Base-by-base conservation (phyloP, 1,140 invertebrate genomes). In the Halesus radiatus region DNA sequence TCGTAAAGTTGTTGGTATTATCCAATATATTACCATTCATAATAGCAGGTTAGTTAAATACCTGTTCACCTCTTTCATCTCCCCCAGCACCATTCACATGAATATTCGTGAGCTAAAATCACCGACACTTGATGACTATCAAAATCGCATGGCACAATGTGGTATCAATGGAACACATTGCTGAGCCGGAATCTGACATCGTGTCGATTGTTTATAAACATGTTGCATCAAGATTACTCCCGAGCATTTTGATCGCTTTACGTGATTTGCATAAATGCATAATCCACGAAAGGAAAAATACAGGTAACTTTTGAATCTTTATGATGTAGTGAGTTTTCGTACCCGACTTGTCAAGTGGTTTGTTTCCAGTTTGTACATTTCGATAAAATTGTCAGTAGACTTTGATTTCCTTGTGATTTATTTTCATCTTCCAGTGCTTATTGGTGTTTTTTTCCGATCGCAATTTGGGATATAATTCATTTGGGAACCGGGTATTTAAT, bases 171-270 rank as follows among this genome's bases (percentile, higher is more conserved):
- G 37, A 45, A 45, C 13, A 45, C 16, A 70, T 70, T 45, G 8
- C 16, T 5, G 15, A 52, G 60, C 32, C 37, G 64, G n/a, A 18
- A 70, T 50, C 66, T 20, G 8, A 50, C 7, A 3, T 1, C 18
- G n/a, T 68, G 32, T 68, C 64, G 45, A 50, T 68, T 68, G 29
- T 68, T 45, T 37, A 68, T 68, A 68, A 68, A 37, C 22, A 68
- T 68, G n/a, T 70, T 29, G 16, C 6, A 60, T 60, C 56, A 60
- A 60, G 5, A 60, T 60, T 22, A 60, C 54, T 22, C 7, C 1
- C 56, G 23, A 60, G 3, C 8, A 8, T 22, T 23, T 60, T 60
- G 56, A 60, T 22, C 18, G 18, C 56, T 23, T 0, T 3, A 60
- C 56, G 18, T 23, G 18, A 22, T 60, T 23, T 8, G 3, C 18